These are phyloP conservation scores for Drosophila ficusphila DNA, from an alignment of 1,140 invertebrate genomes.

Conservation along the genomic window DNA sequence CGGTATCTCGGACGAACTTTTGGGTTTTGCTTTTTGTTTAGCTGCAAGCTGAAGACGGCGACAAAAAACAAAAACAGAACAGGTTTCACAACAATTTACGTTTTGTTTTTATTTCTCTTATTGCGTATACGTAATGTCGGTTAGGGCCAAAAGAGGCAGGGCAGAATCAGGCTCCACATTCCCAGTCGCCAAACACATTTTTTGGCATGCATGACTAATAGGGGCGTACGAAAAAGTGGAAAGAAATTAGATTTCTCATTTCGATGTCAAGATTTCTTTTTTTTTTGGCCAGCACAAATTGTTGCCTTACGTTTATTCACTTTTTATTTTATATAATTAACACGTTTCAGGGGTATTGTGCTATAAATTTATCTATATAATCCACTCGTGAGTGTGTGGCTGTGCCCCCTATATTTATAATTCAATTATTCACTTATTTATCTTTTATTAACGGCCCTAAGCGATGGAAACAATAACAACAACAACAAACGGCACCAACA, in stretches of 20 bases:
- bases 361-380: slow-evolving; percentile 47
- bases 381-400: slow-evolving; percentile 20
- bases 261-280: slow-evolving; percentile 32
- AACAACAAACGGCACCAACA: slow-evolving; percentile 65
- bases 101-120: slow-evolving; percentile 44
- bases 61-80: slow-evolving; percentile 38
- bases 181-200: not conserved
- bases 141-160: not conserved
- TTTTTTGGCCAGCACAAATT: slow-evolving; percentile 53
- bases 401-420: slow-evolving; percentile 54
- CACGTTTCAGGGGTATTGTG: slow-evolving; percentile 57
- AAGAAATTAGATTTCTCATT: slow-evolving; percentile 2
- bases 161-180: slow-evolving; percentile 1
- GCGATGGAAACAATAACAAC: slow-evolving; percentile 61
- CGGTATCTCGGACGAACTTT: slow-evolving; percentile 35
- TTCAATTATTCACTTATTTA: slow-evolving; percentile 82
- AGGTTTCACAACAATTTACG: slow-evolving; percentile 56
- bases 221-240: slow-evolving; percentile 17
- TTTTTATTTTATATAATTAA: slow-evolving; percentile 69
- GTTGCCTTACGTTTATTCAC: slow-evolving; percentile 44
- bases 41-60: slow-evolving; percentile 30
- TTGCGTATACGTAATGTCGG: slow-evolving; percentile 50
- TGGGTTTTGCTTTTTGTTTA: not conserved
- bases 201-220: slow-evolving; percentile 63
- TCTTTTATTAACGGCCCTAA: slow-evolving; percentile 72